Evolutionary conservation across 2,113 vertebrate species (phyloP), one percentile per base, ranked within the genome.

Genomic region (Balaeniceps rex): DNA sequence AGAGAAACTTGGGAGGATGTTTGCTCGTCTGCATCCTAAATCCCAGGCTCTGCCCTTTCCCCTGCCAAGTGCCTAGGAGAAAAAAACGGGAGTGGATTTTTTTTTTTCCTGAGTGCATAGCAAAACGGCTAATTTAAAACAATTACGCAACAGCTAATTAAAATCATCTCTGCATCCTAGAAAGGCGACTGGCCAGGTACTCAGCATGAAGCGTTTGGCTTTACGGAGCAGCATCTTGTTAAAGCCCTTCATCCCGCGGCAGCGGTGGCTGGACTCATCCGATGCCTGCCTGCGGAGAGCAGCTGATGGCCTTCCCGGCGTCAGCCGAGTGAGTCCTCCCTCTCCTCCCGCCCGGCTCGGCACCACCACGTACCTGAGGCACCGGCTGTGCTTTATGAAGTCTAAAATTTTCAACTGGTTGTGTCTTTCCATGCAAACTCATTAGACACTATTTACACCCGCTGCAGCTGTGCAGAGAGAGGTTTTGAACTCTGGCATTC

Each of bases 401-500:
- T 97, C 97, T 97, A 96, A 98, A 98, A 97, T 97, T 98, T 98
- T 98, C 98, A 96, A 95, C 97, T 96, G 98, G 98, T 97, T 97
- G 97, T 98, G 96, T 92, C 98, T 98, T 98, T 98, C 98, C 98
- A 88, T 96, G 98, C 97, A 98, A 97, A 98, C 98, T 98, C 98
- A 98, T 98, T 98, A 98, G 98, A 97, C 98, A 97, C 98, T 98
- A 98, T 98, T 98, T 98, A 98, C 97, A 98, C 97, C 97, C 98
- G 80, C 98, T 96, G 97, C 98, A 99, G 98, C 98, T 98, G 98
- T 97, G 95, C 98, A 97, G 98, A 97, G 98, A 98, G 98, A 98
- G 98, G 98, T 98, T 98, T 97, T 99, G 98, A 99, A 99, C 98
- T 98, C 98, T 98, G 98, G 98, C 98, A 97, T 98, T 98, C 98